Evolutionary conservation across 2,888 invertebrate species (phyloP).

Genomic region (Aricia artaxerxes): DNA sequence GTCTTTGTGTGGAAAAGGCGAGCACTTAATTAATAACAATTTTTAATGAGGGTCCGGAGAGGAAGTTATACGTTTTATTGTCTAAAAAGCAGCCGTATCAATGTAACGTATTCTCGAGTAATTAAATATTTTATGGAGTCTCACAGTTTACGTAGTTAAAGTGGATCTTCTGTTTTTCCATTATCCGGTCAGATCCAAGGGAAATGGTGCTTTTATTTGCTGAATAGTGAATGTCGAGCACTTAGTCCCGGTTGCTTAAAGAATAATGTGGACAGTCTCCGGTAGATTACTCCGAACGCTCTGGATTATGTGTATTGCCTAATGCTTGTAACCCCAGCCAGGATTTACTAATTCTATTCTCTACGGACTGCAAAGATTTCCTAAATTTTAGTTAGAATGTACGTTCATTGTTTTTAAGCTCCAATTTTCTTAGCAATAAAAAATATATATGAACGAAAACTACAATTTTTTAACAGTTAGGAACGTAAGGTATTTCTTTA

Average conservation of each 20-base stretch:
- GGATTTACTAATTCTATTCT: not conserved
- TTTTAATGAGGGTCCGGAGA: not conserved
- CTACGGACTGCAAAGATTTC: not conserved
- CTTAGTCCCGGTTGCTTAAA: conserved; percentile 67
- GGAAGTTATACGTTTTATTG: not conserved
- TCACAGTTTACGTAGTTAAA: conserved; percentile 44
- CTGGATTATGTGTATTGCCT: conserved; percentile 33
- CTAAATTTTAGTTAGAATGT: not conserved
- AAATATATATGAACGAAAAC: no score
- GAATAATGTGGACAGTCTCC: conserved; percentile 72
- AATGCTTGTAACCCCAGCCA: conserved; percentile 33
- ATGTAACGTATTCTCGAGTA: not conserved
- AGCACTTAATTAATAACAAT: not conserved
- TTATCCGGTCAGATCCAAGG: conserved; percentile 69
- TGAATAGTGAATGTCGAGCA: conserved; percentile 72
- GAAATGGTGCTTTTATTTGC: conserved; percentile 73
- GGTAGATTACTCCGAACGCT: conserved; percentile 49
- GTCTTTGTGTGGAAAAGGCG: not conserved
- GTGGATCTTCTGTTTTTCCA: conserved; percentile 70
- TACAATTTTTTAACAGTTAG: no score
- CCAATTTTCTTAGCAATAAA: no score
- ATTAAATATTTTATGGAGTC: conserved; percentile 37
- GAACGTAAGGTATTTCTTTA: no score
- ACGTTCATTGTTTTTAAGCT: no score
- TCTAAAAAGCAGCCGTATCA: not conserved